Percentiles rank a stretch among this genome's conserved stretches.
Conservation (phyloP, 2,888 invertebrate genomes). For the Tanaodytes sp. region DNA sequence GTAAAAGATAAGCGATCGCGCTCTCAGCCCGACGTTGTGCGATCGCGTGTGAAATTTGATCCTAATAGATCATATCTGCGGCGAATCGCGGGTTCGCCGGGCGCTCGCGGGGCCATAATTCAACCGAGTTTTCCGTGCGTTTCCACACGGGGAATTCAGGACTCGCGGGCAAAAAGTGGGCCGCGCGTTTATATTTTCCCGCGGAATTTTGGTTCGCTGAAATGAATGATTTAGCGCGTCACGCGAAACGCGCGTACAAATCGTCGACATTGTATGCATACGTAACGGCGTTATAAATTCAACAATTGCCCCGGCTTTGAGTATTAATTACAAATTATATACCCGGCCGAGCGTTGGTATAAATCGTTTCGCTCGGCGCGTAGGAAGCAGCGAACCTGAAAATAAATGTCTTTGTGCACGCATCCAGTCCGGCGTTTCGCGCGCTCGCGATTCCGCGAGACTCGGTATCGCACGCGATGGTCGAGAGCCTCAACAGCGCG, state of each 20-base stretch:
- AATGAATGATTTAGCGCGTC: slow-evolving; percentile 32
- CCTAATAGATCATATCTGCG: slow-evolving; percentile 46
- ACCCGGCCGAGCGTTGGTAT: slow-evolving; percentile 35
- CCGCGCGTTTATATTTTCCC: too few relatives aligned
- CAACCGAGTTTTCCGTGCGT: slow-evolving; percentile 19
- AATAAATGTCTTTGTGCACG: slow-evolving; percentile 53
- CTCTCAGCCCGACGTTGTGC: too few relatives aligned
- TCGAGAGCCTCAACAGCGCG: too few relatives aligned
- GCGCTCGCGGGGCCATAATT: too few relatives aligned
- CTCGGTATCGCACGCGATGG: slow-evolving; percentile 22
- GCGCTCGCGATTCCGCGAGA: slow-evolving; percentile 18
- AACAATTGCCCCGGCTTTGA: slow-evolving; percentile 41
- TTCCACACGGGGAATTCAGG: slow-evolving; percentile 20
- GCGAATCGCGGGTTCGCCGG: too few relatives aligned
- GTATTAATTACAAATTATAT: slow-evolving; percentile 53
- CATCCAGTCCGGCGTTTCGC: slow-evolving; percentile 47
- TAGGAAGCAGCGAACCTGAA: slow-evolving; percentile 51
- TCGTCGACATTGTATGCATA: slow-evolving; percentile 45
- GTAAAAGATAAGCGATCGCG: slow-evolving; percentile 17
- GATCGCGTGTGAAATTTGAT: slow-evolving; percentile 43
- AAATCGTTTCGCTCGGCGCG: slow-evolving; percentile 40
- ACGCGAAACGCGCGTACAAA: slow-evolving; percentile 39
- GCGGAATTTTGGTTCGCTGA: slow-evolving; percentile 20
- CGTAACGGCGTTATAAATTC: slow-evolving; percentile 45
- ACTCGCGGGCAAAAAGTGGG: too few relatives aligned